phyloP scores from a whole-genome alignment of 2,888 invertebrate species.

The Caenorhabditis japonica region DNA sequence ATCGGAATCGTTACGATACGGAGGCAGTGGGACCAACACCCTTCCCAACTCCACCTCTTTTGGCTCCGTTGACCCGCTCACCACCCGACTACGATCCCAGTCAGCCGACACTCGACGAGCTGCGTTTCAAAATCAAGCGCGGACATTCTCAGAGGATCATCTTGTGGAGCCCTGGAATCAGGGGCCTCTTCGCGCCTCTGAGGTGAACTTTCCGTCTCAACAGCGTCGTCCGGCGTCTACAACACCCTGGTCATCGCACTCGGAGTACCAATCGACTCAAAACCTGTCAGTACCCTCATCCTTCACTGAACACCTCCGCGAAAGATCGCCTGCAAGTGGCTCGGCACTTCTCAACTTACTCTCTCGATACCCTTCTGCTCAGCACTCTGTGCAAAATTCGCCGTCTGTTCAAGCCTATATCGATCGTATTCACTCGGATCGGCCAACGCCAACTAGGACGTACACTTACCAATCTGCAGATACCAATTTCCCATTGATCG shows the following conservation, averaged over 20 bases:
- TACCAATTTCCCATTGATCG: constrained; percentile 52
- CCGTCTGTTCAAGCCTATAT: constrained; percentile 43
- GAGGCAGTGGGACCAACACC: constrained; percentile 35
- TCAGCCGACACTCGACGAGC: constrained; percentile 49
- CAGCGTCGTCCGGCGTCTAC: constrained; percentile 48
- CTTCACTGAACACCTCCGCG: constrained; percentile 62
- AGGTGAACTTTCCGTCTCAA: constrained; percentile 53
- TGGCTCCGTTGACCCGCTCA: constrained; percentile 16
- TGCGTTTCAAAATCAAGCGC: constrained; percentile 41
- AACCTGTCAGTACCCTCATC: constrained; percentile 48
- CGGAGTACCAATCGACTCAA: constrained; percentile 37
- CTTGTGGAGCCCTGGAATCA: constrained; percentile 30
- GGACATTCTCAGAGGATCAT: constrained; percentile 49
- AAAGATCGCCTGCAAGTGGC: constrained; percentile 65
- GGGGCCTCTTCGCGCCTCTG: constrained; percentile 29
- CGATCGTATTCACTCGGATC: constrained; percentile 34
- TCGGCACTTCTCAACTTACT: constrained; percentile 67
- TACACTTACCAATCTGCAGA: constrained; percentile 41
- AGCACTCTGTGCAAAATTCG: constrained; percentile 55
- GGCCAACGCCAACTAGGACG: constrained; percentile 21
- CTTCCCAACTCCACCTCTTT: constrained; percentile 36
- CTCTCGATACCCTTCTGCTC: constrained; percentile 62
- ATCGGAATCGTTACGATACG: constrained; percentile 52
- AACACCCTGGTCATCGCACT: constrained; percentile 47
- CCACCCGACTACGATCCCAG: constrained; percentile 48